These are phyloP conservation scores for Indicator indicator DNA, from an alignment of 2,113 vertebrate species.

Conservation along the genomic window DNA sequence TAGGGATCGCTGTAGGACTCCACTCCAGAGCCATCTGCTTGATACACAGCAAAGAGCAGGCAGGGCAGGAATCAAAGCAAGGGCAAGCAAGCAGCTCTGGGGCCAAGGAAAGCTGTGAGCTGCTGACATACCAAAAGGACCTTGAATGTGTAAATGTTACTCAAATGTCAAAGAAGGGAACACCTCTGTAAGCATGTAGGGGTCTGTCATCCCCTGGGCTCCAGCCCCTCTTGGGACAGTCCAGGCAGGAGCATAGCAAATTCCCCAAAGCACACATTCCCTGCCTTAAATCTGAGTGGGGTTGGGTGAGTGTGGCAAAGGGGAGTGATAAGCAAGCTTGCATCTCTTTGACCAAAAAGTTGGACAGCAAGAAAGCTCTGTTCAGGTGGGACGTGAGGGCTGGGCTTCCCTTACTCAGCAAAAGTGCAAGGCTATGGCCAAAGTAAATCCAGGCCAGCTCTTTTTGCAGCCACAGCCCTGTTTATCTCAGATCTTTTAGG, in stretches of 20 bases:
- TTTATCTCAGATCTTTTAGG: not conserved
- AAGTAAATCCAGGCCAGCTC: not conserved
- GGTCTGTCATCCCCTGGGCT: not conserved
- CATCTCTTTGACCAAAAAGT: not conserved
- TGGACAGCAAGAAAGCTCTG: not conserved
- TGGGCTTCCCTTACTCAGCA: not conserved
- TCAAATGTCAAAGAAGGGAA: not conserved
- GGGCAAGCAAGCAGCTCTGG: not conserved
- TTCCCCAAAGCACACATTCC: not conserved
- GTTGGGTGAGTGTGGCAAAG: not conserved
- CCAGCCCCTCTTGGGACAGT: not conserved
- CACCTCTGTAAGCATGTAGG: not conserved
- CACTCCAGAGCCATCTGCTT: not conserved
- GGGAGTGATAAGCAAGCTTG: not conserved
- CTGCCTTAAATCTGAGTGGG: not conserved
- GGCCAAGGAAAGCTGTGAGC: constrained; percentile 40
- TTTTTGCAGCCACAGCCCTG: not conserved
- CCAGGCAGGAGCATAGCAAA: not conserved
- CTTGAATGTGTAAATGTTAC: not conserved
- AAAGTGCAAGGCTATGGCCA: not conserved
- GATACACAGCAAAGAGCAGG: not conserved
- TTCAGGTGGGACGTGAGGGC: not conserved
- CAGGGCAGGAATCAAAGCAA: not conserved
- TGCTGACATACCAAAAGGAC: not conserved
- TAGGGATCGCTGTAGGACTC: not conserved